phyloP scores from a whole-genome alignment of 2,113 vertebrate genomes.

The Sus scrofa region DNA sequence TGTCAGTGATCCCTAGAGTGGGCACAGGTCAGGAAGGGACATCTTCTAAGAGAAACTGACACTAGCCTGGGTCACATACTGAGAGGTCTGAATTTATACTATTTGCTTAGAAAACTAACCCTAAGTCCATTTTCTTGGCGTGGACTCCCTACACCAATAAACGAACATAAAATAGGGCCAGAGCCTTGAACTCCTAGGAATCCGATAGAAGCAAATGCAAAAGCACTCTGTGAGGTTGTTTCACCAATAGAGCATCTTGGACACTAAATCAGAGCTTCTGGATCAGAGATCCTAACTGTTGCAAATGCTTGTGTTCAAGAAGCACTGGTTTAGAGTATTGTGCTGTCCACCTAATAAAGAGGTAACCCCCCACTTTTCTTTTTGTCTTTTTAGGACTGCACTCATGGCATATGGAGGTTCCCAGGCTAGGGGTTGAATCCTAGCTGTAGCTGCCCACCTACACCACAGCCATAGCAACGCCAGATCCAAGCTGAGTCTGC shows the following conservation, averaged over 20 bases:
- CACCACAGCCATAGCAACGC: no score
- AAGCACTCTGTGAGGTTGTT: neutral
- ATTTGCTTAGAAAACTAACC: neutral
- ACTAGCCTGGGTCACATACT: neutral
- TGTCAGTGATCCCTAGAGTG: neutral
- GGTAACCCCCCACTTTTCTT: no score
- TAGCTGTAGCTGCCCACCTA: no score
- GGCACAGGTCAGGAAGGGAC: neutral
- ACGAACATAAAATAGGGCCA: neutral
- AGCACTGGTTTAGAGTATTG: neutral
- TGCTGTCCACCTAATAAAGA: neutral
- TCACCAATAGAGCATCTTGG: neutral
- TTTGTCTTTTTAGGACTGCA: no score
- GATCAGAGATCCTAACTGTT: neutral
- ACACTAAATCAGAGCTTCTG: neutral
- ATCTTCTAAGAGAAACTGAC: neutral
- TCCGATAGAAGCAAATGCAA: neutral
- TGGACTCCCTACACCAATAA: neutral
- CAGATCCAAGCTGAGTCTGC: no score
- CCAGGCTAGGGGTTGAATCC: no score
- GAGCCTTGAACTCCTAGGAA: neutral
- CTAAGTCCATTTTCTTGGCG: constrained; percentile 17
- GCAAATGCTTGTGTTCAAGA: accelerated
- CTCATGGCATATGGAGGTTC: no score
- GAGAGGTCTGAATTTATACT: neutral